phyloP scores from a whole-genome alignment of 2,113 vertebrate species.

The Brachirus orientalis region DNA sequence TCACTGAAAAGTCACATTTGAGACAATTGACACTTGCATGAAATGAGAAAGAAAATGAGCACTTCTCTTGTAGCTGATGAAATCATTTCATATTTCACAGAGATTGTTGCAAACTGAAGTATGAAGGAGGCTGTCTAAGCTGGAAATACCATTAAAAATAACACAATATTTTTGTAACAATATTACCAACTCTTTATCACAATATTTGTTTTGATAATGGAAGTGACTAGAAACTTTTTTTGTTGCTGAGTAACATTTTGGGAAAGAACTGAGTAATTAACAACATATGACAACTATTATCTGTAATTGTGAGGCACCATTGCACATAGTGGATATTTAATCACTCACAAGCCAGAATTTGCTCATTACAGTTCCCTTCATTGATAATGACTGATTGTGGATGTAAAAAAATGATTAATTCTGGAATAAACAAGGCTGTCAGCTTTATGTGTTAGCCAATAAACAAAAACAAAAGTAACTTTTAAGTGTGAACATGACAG shows the following conservation, averaged over 20 bases:
- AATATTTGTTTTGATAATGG: slow-evolving; percentile 8
- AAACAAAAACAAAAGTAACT: slow-evolving; percentile 28
- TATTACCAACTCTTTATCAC: too few relatives aligned
- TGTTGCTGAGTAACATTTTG: slow-evolving; percentile 12
- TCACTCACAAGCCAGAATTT: slow-evolving; percentile 14
- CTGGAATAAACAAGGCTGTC: slow-evolving; percentile 27
- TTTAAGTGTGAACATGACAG: slow-evolving; percentile 34
- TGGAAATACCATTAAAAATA: too few relatives aligned
- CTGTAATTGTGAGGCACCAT: neutral
- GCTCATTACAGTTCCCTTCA: slow-evolving; percentile 29
- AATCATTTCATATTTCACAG: too few relatives aligned
- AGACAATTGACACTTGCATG: too few relatives aligned
- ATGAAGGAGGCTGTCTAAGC: too few relatives aligned
- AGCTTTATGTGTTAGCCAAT: slow-evolving; percentile 30
- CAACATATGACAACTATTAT: slow-evolving; percentile 9
- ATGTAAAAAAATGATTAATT: slow-evolving; percentile 11
- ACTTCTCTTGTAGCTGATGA: too few relatives aligned
- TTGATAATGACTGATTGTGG: slow-evolving; percentile 6
- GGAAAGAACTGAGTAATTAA: slow-evolving; percentile 1
- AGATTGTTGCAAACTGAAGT: too few relatives aligned
- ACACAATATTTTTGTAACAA: too few relatives aligned
- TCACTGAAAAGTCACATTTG: too few relatives aligned
- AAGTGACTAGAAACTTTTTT: neutral
- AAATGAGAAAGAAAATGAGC: too few relatives aligned
- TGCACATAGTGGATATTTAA: slow-evolving; percentile 18